Conservation (phyloP, 2,113 vertebrate species). For the Aix galericulata region DNA sequence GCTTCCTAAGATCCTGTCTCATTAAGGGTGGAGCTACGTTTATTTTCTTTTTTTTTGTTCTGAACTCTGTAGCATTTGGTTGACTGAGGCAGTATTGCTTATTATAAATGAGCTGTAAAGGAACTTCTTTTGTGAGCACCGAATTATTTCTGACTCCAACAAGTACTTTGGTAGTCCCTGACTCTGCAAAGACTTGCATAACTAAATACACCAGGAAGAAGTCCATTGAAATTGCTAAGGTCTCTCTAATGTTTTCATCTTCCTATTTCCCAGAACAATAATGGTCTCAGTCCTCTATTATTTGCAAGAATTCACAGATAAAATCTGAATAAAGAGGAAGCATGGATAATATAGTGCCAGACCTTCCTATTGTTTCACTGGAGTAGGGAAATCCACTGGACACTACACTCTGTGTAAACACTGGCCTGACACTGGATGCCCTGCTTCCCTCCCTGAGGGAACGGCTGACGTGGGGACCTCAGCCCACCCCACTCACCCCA, state of each 20-base stretch:
- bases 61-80: not conserved
- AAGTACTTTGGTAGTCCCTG: conserved; percentile 18
- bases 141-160: conserved; percentile 10
- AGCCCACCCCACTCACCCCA: not conserved
- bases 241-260: conserved; percentile 21
- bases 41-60: not conserved
- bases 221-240: conserved; percentile 2
- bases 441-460: not conserved
- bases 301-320: conserved; percentile 53
- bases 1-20: not conserved
- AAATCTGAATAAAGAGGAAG: conserved; percentile 48
- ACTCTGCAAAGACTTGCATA: not conserved
- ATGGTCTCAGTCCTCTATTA: conserved; percentile 1
- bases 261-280: conserved; percentile 37
- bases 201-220: conserved; percentile 1
- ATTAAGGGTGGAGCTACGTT: not conserved
- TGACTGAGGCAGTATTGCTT: not conserved
- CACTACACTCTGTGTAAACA: conserved; percentile 16
- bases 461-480: rapidly evolving
- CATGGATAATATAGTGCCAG: not conserved
- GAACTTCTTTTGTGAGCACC: not conserved
- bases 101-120: not conserved
- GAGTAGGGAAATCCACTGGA: conserved; percentile 1
- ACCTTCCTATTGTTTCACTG: conserved; percentile 11
- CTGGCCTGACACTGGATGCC: not conserved